A percentile compares a stretch with the other conserved stretches of the same genome.
Evolutionary conservation across 2,113 vertebrate species (phyloP).

Genomic region (Labrus mixtus): DNA sequence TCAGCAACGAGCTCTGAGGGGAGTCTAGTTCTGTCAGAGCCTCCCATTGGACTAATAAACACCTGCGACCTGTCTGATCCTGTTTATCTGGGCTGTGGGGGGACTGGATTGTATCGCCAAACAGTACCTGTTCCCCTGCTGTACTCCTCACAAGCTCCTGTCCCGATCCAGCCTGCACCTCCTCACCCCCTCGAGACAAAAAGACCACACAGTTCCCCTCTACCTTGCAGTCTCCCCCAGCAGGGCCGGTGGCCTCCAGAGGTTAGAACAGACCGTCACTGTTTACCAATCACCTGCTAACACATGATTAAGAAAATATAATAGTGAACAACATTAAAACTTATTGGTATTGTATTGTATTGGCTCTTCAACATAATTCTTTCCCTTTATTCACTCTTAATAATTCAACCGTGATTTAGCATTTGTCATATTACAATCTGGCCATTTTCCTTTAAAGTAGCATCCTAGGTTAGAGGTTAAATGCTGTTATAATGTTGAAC

Average conservation of each 20-base stretch:
- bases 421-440: too few relatives aligned
- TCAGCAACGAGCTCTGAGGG: conserved; percentile 39
- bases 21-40: conserved; percentile 24
- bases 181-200: conserved; percentile 50
- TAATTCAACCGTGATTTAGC: neutral
- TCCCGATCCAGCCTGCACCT: conserved; percentile 38
- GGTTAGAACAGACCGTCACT: conserved; percentile 43
- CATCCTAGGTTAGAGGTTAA: neutral
- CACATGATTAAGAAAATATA: neutral
- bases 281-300: neutral
- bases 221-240: conserved; percentile 37
- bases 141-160: conserved; percentile 51
- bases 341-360: neutral
- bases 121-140: conserved; percentile 31
- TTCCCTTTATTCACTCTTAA: too few relatives aligned
- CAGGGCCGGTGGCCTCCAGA: conserved; percentile 63
- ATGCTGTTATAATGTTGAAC: too few relatives aligned
- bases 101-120: conserved; percentile 49
- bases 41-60: conserved; percentile 43
- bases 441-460: too few relatives aligned
- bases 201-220: conserved; percentile 54
- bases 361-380: neutral
- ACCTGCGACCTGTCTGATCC: conserved; percentile 66
- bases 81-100: conserved; percentile 51
- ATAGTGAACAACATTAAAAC: neutral